phyloP scores from a whole-genome alignment of 2,797 vertebrate species.

The Acrossocheilus wenchowensis region DNA sequence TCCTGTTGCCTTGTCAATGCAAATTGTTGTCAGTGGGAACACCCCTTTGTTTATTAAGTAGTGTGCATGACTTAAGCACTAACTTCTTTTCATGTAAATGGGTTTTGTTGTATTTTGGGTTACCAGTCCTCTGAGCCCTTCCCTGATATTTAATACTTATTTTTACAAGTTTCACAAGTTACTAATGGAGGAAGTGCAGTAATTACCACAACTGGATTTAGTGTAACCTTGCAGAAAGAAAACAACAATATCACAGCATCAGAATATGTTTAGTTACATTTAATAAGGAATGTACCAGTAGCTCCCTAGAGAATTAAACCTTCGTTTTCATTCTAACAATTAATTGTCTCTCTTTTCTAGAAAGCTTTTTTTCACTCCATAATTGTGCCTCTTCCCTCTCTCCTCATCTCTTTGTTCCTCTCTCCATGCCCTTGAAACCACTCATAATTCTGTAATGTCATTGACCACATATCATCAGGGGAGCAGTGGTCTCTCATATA shows the following conservation, averaged over 20 bases:
- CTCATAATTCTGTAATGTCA: constrained; percentile 43
- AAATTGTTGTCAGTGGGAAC: not conserved
- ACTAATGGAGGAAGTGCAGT: not conserved
- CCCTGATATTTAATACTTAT: not conserved
- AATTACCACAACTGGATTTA: constrained; percentile 5
- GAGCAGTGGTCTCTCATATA: constrained; percentile 24
- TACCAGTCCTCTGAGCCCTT: not conserved
- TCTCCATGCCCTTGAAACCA: constrained; percentile 31
- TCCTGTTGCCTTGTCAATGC: not conserved
- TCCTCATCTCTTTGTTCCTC: constrained; percentile 12
- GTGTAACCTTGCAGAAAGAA: not conserved
- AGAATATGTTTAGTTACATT: constrained; percentile 31
- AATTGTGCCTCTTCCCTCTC: not conserved
- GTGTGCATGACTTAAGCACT: not conserved
- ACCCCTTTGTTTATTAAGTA: not conserved
- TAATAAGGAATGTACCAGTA: not conserved
- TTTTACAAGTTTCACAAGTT: not conserved
- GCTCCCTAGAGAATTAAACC: not conserved
- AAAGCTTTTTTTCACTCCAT: constrained; percentile 7
- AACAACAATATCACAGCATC: not conserved
- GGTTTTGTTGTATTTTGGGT: not conserved
- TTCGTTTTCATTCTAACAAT: not conserved
- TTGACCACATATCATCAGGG: constrained; percentile 48
- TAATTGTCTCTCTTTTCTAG: constrained; percentile 8
- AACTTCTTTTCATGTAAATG: not conserved